Evolutionary conservation across 2,797 vertebrate genomes (phyloP), one percentile per base, ranked within the genome.

Genomic region (Cygnus olor): DNA sequence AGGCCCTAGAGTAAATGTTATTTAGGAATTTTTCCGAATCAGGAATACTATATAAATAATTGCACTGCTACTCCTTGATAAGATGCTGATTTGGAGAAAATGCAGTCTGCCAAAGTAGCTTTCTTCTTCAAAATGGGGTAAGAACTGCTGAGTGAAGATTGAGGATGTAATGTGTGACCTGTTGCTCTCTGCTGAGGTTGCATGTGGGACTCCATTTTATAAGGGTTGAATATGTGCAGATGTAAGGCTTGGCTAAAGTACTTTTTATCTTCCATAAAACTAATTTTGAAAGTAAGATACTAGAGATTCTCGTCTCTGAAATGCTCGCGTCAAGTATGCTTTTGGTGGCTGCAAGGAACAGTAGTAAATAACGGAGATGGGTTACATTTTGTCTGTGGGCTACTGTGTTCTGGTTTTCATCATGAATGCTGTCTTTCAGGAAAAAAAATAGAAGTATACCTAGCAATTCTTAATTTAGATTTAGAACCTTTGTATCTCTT

Each of bases 381-480:
- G 74, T 92, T 94, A 66, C 44, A 42, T 60, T 78, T 76, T 76
- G 68, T 91, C 85, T 90, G 56, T 74, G 69, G 53, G 28, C 84
- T 90, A 78, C 93, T 80, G 81, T 80, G 81, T 45, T 95, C 90
- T 95, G 91, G 11, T 88, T 94, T 94, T 89, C 78, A 83, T 96
- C 87, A 88, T 2, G 11, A 66, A 16, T 87, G 51, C 81, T 93
- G 90, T 88, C 84, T 53, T 80, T 82, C 34, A 53, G 58, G 19
- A 4, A 6, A 60, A 68, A 21, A 5, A 1, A 57, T 19, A 61
- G 49, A 6, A 47, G 25, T 69, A 45, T n/a, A 88, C 64, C 77
- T 90, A 84, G 56, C 57, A 95, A 93, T 96, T 51, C 53, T 49
- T 54, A 24, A 69, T 94, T 86, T 84, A 85, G 69, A 91, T 93